Evolutionary conservation across 2,888 invertebrate species (phyloP), one percentile per base, ranked within the genome.

Genomic region (Lithophane ornitopus): DNA sequence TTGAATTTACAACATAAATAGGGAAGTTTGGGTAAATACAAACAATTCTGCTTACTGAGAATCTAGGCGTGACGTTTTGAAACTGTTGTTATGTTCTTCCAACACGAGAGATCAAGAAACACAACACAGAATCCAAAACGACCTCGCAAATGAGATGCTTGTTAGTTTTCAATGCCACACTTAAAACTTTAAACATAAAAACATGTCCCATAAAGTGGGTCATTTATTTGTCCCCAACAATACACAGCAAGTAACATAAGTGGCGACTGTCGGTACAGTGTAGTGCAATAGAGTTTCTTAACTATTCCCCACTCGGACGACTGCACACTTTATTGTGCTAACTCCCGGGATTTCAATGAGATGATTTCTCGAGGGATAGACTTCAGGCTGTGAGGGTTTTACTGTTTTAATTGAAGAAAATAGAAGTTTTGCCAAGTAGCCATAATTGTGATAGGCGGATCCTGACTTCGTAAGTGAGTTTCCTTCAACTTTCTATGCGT

Each of bases 241-340:
- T 70, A 85, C 73, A 68, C 71, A 78, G 68, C 73, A 52, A 84
- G 84, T 74, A 88, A 82, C 78, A 80, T 80, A 85, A 86, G 84
- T 81, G 81, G 79, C 68, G 81, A 82, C 78, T 82, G 85, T 80
- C 84, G 81, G 86, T 71, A 76, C 74, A 69, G 61, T 76, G 84
- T 80, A 83, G 56, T 77, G 82, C 85, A 86, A 85, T 84, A 74
- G 77, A 88, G 87, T 88, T 88, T 76, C 86, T 84, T 87, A 89
- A 87, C 88, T 88, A 82, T 88, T 84, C 88, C 83, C 75, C 68
- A 65, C 74, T 76, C 81, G 81, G 78, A 77, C 78, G 76, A 76
- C 73, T 73, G 70, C 81, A 70, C 76, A 84, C 78, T 82, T 80
- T 78, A 84, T 81, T 80, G 83, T 80, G 71, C 74, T 79, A 83